These are phyloP conservation scores for Drosophila ezoana DNA, from an alignment of 2,888 invertebrate species.

Conservation along the genomic window DNA sequence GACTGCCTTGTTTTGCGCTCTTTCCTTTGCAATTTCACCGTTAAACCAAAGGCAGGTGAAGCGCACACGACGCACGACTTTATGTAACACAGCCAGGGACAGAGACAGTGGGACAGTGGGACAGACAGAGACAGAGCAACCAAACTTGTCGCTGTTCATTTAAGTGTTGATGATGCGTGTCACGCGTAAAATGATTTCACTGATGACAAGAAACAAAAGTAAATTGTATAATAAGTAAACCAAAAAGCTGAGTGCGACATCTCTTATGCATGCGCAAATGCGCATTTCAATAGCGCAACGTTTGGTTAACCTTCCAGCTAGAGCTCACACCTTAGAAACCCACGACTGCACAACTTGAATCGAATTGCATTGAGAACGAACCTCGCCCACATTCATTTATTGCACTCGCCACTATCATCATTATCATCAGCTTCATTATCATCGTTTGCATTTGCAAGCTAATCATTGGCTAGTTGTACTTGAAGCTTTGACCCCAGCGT, in stretches of 20 bases:
- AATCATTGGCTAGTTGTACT: constrained; percentile 67
- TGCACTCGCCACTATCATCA: constrained; percentile 20
- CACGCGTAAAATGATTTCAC: constrained; percentile 77
- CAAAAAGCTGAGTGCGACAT: not conserved
- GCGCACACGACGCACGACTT: constrained; percentile 47
- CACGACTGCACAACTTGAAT: not conserved
- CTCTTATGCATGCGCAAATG: constrained; percentile 15
- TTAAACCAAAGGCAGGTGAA: constrained; percentile 73
- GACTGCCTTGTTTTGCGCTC: constrained; percentile 54
- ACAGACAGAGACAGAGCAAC: not conserved
- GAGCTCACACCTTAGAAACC: constrained; percentile 40
- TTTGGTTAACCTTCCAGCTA: constrained; percentile 31
- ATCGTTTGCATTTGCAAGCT: constrained; percentile 15
- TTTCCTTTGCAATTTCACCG: constrained; percentile 79
- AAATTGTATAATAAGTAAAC: constrained; percentile 65
- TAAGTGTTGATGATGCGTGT: constrained; percentile 59
- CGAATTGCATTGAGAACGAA: constrained; percentile 10
- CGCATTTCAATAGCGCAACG: constrained; percentile 20
- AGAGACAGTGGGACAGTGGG: constrained; percentile 3
- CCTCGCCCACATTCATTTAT: constrained; percentile 34
- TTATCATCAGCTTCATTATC: constrained; percentile 20
- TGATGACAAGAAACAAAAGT: constrained; percentile 39
- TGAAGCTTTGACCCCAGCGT: constrained; percentile 56
- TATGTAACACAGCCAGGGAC: constrained; percentile 57
- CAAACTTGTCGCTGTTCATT: constrained; percentile 30